phyloP scores from a whole-genome alignment of 2,797 vertebrate species.

The Helarctos malayanus region DNA sequence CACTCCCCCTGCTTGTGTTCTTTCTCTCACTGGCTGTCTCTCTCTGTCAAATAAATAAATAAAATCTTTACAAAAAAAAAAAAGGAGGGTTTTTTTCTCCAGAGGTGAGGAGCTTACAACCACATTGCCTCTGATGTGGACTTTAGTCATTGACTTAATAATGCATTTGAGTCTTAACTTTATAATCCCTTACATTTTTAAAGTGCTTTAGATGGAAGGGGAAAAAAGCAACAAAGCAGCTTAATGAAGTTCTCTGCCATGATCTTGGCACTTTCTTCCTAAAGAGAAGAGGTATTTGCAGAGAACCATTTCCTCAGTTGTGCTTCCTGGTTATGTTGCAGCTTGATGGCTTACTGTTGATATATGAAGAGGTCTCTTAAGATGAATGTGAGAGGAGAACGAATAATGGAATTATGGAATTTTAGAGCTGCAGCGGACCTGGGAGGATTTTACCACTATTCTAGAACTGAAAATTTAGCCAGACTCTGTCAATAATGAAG shows the following conservation, averaged over 20 bases:
- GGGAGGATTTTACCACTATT: slow-evolving; percentile 41
- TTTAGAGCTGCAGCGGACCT: slow-evolving; percentile 37
- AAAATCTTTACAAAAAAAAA: too few relatives aligned
- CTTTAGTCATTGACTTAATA: slow-evolving; percentile 13
- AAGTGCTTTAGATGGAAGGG: neutral
- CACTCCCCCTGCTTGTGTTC: too few relatives aligned
- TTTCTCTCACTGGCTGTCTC: too few relatives aligned
- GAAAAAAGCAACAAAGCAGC: neutral
- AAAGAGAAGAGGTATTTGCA: neutral
- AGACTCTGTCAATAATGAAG: neutral
- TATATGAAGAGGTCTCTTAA: neutral
- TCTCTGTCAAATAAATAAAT: too few relatives aligned
- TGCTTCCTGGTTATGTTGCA: slow-evolving; percentile 36
- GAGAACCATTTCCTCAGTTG: slow-evolving; percentile 37
- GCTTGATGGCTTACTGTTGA: slow-evolving; percentile 29
- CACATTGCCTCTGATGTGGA: slow-evolving; percentile 37
- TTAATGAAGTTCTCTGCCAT: neutral
- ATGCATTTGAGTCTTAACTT: slow-evolving; percentile 40
- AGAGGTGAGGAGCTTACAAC: neutral
- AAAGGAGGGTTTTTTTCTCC: neutral
- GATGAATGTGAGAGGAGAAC: slow-evolving; percentile 51
- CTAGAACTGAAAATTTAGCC: slow-evolving; percentile 46
- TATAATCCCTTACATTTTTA: slow-evolving; percentile 58
- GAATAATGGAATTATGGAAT: slow-evolving; percentile 40
- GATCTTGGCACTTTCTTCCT: neutral